Evolutionary conservation across 2,113 vertebrate genomes (phyloP).

Genomic region (Erythrocebus patas): DNA sequence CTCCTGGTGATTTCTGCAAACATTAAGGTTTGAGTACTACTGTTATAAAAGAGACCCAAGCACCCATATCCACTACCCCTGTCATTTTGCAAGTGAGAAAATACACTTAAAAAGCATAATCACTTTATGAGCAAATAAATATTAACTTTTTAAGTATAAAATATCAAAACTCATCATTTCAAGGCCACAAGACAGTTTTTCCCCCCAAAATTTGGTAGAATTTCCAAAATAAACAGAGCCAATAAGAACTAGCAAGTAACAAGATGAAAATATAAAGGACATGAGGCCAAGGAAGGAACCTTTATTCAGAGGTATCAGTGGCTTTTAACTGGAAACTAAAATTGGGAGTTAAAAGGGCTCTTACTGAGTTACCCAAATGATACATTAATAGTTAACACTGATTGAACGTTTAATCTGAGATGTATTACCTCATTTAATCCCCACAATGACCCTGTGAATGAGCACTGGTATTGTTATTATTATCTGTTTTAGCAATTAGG

Average conservation of each 20-base stretch:
- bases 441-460: neutral
- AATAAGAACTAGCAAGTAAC: neutral
- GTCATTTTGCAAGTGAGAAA: neutral
- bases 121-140: neutral
- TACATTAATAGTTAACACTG: neutral
- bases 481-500: neutral
- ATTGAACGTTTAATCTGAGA: neutral
- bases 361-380: neutral
- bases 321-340: neutral
- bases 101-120: neutral
- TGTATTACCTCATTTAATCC: neutral
- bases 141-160: neutral
- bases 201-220: neutral
- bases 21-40: too few relatives aligned
- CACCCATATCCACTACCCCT: too few relatives aligned
- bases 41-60: neutral
- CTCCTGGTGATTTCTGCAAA: fast-evolving
- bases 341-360: neutral
- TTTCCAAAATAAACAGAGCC: neutral
- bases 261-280: neutral
- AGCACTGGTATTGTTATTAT: neutral
- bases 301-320: neutral
- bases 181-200: neutral
- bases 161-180: neutral
- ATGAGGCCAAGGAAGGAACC: neutral